Percentiles rank a stretch among this genome's conserved stretches.
phyloP scores from a whole-genome alignment of 2,113 vertebrate genomes.

The Entomyzon cyanotis region DNA sequence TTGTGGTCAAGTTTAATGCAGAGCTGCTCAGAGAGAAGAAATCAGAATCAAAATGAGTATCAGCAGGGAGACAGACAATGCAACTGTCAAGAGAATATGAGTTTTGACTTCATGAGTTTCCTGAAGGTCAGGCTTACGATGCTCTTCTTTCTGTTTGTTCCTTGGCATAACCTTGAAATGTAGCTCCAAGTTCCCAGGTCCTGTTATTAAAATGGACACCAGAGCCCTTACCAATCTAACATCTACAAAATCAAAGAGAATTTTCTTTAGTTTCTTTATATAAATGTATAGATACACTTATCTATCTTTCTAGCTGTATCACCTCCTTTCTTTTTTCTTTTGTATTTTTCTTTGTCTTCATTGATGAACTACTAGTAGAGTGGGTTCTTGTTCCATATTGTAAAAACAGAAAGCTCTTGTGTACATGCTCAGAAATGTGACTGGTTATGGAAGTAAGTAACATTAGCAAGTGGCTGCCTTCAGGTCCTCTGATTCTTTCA shows the following conservation, averaged over 20 bases:
- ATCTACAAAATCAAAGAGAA: background rate
- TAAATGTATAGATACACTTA: fast-evolving
- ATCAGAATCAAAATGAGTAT: background rate
- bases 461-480: background rate
- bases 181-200: background rate
- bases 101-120: background rate
- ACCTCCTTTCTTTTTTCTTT: fast-evolving
- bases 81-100: background rate
- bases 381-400: background rate
- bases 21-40: background rate
- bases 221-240: background rate
- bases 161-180: background rate
- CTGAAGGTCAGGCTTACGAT: background rate
- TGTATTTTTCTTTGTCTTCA: background rate
- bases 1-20: background rate
- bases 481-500: background rate
- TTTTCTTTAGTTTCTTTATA: background rate
- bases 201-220: background rate
- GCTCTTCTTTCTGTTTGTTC: background rate
- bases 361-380: background rate
- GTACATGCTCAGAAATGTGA: background rate
- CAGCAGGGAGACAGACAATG: background rate
- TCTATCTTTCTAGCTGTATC: background rate
- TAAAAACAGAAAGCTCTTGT: background rate
- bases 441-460: background rate